Conservation (phyloP, 2,113 vertebrate genomes). For the Protobothrops mucrosquamatus region DNA sequence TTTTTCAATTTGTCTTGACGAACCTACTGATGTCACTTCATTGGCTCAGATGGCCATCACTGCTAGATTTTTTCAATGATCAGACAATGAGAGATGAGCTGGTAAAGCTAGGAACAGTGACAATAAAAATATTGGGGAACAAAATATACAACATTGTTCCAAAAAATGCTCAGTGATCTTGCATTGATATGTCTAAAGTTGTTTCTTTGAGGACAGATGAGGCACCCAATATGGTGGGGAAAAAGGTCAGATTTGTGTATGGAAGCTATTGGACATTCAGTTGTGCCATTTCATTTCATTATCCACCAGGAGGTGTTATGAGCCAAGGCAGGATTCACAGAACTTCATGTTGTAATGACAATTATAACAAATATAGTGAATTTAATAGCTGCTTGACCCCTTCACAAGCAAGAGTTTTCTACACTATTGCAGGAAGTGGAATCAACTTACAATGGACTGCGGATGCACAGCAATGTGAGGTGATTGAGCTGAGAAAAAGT, state of each 20-base stretch:
- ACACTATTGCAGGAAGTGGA: constrained; percentile 4
- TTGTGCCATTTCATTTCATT: constrained; percentile 29
- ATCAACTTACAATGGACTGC: constrained; percentile 14
- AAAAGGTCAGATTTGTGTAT: neutral
- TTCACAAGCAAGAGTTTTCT: constrained; percentile 2
- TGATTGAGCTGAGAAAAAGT: constrained; percentile 11
- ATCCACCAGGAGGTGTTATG: constrained; percentile 20
- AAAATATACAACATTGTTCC: too few species aligned
- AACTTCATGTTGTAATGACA: constrained; percentile 16
- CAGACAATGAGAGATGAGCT: too few species aligned
- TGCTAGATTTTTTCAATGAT: too few species aligned
- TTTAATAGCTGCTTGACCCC: neutral
- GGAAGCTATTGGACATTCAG: constrained; percentile 14
- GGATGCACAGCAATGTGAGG: constrained; percentile 1
- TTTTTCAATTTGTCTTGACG: too few species aligned
- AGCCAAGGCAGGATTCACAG: constrained; percentile 27
- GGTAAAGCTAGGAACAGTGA: too few species aligned
- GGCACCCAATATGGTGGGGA: too few species aligned
- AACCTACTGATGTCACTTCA: too few species aligned
- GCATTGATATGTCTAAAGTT: too few species aligned
- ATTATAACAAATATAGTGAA: constrained; percentile 19
- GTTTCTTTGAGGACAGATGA: too few species aligned
- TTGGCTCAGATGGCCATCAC: too few species aligned
- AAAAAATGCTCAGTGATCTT: too few species aligned
- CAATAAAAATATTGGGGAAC: too few species aligned